Conservation (phyloP, 2,888 invertebrate species). For the Oeneis ivallda region DNA sequence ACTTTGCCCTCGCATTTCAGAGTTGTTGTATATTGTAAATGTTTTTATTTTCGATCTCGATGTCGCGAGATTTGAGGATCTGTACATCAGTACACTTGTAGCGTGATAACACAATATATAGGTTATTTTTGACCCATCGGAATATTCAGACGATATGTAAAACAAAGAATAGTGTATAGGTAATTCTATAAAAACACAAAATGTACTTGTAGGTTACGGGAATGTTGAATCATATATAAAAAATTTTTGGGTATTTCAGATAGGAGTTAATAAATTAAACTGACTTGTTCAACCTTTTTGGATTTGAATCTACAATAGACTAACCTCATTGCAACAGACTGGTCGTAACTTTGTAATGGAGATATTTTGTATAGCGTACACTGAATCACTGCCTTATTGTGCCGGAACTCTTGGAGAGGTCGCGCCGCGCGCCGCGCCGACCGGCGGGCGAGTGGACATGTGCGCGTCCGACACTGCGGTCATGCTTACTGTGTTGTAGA, state of each 20-base stretch:
- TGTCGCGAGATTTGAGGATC: conserved; percentile 55
- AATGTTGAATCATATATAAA: conserved; percentile 76
- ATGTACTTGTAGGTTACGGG: conserved; percentile 79
- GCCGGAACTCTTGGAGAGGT: conserved; percentile 66
- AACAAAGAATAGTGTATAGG: conserved; percentile 74
- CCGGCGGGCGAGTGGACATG: conserved; percentile 38
- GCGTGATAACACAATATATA: conserved; percentile 54
- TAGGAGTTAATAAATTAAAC: conserved; percentile 74
- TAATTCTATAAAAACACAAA: conserved; percentile 76
- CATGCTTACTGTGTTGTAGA: too few relatives aligned
- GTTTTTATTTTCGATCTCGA: conserved; percentile 53
- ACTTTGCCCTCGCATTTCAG: conserved; percentile 75
- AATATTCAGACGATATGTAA: conserved; percentile 73
- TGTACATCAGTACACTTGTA: conserved; percentile 44
- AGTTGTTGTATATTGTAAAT: conserved; percentile 65
- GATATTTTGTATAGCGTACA: conserved; percentile 80
- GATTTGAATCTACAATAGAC: conserved; percentile 81
- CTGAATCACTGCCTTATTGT: conserved; percentile 81
- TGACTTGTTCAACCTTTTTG: conserved; percentile 78
- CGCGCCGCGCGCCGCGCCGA: conserved; percentile 42
- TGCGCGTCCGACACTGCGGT: not conserved
- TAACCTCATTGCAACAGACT: conserved; percentile 79
- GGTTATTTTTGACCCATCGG: conserved; percentile 70
- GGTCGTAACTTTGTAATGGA: conserved; percentile 75
- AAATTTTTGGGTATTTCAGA: conserved; percentile 71